phyloP scores from a whole-genome alignment of 1,140 invertebrate species.

The Aphidius gifuensis region DNA sequence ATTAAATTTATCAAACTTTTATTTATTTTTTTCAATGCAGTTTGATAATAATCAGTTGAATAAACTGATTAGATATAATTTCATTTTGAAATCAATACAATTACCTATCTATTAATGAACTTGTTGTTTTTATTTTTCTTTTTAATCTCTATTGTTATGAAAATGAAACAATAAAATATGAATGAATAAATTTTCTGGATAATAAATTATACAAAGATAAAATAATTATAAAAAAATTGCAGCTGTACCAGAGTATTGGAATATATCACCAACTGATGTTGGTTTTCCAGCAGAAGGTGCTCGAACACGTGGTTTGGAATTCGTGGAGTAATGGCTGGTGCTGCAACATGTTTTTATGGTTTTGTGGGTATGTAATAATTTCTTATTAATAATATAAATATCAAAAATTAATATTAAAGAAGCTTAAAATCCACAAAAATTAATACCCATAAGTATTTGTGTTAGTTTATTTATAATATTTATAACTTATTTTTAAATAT shows the following conservation, averaged over 20 bases:
- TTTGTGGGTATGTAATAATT: slow-evolving; percentile 65
- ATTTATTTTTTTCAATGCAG: no score
- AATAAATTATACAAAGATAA: neutral
- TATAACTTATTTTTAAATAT: slow-evolving; percentile 80
- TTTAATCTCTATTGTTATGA: no score
- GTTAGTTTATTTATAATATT: slow-evolving; percentile 77
- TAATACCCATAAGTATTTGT: slow-evolving; percentile 84
- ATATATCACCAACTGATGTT: slow-evolving; percentile 59
- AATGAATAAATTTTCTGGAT: neutral
- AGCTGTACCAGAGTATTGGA: slow-evolving; percentile 63
- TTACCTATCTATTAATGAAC: no score
- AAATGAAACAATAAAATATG: no score
- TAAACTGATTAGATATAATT: no score
- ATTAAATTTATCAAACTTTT: neutral
- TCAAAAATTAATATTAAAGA: slow-evolving; percentile 43
- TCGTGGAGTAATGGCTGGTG: slow-evolving; percentile 75
- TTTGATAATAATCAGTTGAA: no score
- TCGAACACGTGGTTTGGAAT: slow-evolving; percentile 74
- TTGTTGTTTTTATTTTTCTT: no score
- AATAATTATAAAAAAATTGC: slow-evolving; percentile 13
- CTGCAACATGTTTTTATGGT: slow-evolving; percentile 88
- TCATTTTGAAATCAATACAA: no score
- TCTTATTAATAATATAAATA: no score
- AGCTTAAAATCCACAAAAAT: slow-evolving; percentile 82
- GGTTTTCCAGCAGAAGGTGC: slow-evolving; percentile 53